A percentile compares a stretch with the other conserved stretches of the same genome.
Evolutionary conservation across 2,113 vertebrate species (phyloP).

Genomic region (Stegostoma tigrinum): DNA sequence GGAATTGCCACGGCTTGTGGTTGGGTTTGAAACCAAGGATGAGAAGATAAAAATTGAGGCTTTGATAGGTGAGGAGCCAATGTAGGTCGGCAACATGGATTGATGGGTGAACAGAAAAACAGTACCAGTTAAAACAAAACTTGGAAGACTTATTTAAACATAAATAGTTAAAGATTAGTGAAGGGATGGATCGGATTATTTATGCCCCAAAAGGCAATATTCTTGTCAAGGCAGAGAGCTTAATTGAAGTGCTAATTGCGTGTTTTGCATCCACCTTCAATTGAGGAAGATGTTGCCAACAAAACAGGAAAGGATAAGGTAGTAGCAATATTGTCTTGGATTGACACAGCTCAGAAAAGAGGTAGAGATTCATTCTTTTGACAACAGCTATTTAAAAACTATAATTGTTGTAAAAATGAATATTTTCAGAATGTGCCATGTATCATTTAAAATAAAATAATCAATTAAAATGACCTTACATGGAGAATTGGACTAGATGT

Average conservation of each 20-base stretch:
- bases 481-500: too few species aligned
- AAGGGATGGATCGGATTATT: not conserved
- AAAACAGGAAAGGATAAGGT: not conserved
- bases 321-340: not conserved
- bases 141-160: not conserved
- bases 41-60: not conserved
- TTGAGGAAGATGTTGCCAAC: not conserved
- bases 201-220: not conserved
- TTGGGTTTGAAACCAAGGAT: not conserved
- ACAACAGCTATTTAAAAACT: too few species aligned
- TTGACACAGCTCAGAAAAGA: not conserved
- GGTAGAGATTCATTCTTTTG: too few species aligned
- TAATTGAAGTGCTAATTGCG: not conserved
- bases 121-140: too few species aligned
- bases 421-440: too few species aligned
- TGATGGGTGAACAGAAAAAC: not conserved
- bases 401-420: too few species aligned
- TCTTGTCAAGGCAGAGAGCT: not conserved
- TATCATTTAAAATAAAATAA: too few species aligned
- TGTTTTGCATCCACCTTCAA: not conserved
- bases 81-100: not conserved
- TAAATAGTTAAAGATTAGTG: not conserved
- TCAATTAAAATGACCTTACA: too few species aligned
- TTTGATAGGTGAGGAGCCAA: not conserved
- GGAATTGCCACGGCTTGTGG: not conserved